Conservation (phyloP, 1,140 invertebrate species). For the Theocolax elegans region DNA sequence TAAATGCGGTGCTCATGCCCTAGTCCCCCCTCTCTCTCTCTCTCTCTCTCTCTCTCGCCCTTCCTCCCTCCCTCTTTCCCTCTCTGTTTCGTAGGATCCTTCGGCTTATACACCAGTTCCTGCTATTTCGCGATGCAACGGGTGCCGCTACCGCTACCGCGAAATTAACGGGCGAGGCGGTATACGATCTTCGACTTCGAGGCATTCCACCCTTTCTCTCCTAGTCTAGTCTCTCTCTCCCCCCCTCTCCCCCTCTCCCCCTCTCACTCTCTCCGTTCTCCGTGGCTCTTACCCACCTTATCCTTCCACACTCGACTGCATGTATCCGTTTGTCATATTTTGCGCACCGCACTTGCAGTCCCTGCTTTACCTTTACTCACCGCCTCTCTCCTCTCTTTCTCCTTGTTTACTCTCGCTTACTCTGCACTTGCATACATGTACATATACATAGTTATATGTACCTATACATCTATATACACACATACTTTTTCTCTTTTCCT, state of each 20-base stretch:
- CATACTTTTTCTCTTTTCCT: background rate
- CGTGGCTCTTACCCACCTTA: background rate
- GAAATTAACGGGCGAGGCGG: slow-evolving; percentile 11
- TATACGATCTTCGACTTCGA: slow-evolving; percentile 1
- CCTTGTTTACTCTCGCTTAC: no score
- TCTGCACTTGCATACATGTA: no score
- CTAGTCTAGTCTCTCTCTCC: slow-evolving; percentile 17
- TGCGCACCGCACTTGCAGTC: background rate
- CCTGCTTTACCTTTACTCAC: background rate
- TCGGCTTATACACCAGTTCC: background rate
- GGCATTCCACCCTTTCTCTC: no score
- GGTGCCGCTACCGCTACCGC: background rate
- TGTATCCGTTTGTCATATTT: slow-evolving; percentile 16
- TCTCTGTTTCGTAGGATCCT: background rate
- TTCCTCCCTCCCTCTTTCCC: slow-evolving; percentile 16
- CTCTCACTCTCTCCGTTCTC: background rate
- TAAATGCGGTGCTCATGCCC: slow-evolving; percentile 38
- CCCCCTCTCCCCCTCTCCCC: background rate
- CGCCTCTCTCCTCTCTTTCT: background rate
- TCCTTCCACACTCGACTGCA: background rate
- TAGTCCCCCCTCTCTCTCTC: slow-evolving; percentile 11
- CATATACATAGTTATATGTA: no score
- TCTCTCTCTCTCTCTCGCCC: background rate
- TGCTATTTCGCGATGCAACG: background rate
- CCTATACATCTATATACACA: background rate